These are phyloP conservation scores for Marisa cornuarietis DNA, from an alignment of 1,140 invertebrate species.

Conservation along the genomic window DNA sequence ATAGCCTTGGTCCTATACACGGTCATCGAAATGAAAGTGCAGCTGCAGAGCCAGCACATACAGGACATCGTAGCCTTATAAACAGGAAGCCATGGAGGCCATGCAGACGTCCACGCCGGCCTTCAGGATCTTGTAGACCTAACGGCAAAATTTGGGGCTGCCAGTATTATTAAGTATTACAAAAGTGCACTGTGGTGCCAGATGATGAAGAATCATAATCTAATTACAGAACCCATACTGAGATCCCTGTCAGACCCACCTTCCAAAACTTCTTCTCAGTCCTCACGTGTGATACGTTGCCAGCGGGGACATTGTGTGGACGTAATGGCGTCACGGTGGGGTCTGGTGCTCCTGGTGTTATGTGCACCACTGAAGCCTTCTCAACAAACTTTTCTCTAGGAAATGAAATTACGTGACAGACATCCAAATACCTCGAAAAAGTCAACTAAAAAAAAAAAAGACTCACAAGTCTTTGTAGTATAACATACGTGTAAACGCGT, in stretches of 20 bases:
- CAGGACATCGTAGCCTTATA: conserved; percentile 60
- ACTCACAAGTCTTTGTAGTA: neutral
- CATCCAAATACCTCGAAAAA: neutral
- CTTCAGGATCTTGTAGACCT: no score
- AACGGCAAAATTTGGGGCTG: no score
- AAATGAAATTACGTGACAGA: neutral
- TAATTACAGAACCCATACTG: no score
- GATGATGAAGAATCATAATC: no score
- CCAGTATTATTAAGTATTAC: no score
- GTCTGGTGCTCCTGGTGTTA: neutral
- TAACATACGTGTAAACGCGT: no score
- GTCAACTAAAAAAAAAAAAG: neutral
- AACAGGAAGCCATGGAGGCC: neutral
- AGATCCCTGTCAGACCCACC: neutral
- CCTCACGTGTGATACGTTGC: neutral
- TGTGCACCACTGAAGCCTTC: neutral
- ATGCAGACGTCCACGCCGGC: no score
- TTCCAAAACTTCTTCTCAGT: neutral
- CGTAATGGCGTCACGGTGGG: no score
- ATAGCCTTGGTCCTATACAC: conserved; percentile 54
- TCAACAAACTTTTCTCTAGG: neutral
- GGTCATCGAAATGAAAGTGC: conserved; percentile 61
- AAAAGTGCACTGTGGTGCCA: no score
- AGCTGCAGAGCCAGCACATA: conserved; percentile 60
- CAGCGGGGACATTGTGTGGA: no score